These are phyloP conservation scores for Erebia palarica DNA, from an alignment of 2,888 invertebrate species.

Conservation along the genomic window DNA sequence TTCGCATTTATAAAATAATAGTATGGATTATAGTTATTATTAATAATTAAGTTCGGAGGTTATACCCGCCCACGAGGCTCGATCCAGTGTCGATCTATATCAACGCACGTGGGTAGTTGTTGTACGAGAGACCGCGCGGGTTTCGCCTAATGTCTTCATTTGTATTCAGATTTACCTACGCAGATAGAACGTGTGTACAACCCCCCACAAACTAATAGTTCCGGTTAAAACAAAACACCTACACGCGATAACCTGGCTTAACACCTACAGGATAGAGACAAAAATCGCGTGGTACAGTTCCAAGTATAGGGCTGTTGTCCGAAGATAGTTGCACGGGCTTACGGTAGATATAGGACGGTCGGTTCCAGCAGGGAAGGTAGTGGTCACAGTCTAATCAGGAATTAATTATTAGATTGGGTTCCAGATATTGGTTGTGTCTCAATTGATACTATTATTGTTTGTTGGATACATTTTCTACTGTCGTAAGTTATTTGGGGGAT, in stretches of 20 bases:
- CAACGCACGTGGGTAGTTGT: conserved; percentile 42
- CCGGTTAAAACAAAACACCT: conserved; percentile 18
- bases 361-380: conserved; percentile 32
- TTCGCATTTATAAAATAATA: no score
- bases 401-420: conserved; percentile 36
- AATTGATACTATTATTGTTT: conserved; percentile 17
- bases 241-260: conserved; percentile 22
- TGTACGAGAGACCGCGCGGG: conserved; percentile 58
- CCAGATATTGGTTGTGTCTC: conserved; percentile 16
- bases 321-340: conserved; percentile 27
- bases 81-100: conserved; percentile 39
- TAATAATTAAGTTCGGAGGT: conserved; percentile 18
- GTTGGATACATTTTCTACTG: background rate
- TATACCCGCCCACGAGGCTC: conserved; percentile 26
- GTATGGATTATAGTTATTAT: no score
- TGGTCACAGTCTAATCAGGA: conserved; percentile 37
- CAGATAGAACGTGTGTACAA: conserved; percentile 50
- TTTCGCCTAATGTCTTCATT: conserved; percentile 70
- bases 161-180: conserved; percentile 73
- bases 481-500: background rate
- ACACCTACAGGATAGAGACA: background rate
- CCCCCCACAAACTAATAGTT: conserved; percentile 31
- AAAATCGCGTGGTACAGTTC: conserved; percentile 11
- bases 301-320: conserved; percentile 15
- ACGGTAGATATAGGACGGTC: conserved; percentile 35